Evolutionary conservation across 2,113 vertebrate species (phyloP), one percentile per base, ranked within the genome.

Genomic region (Myocastor coypus): DNA sequence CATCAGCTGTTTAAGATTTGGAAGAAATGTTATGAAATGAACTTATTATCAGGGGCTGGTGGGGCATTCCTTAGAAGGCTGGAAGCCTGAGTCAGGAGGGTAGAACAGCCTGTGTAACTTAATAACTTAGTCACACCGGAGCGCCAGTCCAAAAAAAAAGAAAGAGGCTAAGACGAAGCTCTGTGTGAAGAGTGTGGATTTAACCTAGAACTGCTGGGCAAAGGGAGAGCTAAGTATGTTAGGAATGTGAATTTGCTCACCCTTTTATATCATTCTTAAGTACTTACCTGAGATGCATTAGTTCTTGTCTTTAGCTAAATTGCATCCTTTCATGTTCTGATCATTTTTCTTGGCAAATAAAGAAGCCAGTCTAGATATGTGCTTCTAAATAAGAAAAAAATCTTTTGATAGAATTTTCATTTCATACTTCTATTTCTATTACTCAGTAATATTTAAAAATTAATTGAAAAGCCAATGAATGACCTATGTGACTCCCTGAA

Each of bases 271-370:
- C 6, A 59, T 94, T 83, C n/a, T 95, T 68, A 93, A 87, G 40
- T 61, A 71, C 50, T 81, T 73, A 52, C 63, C 75, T 61, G 57
- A 93, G n/a, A 30, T 73, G 82, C 73, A 75, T 84, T 83, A 91
- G 34, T 32, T 78, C 63, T 22, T 66, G 32, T 91, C 63, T 87
- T 94, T 83, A 42, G 24, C 46, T 90, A 77, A 93, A 81, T 94
- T 96, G 26, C 42, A 50, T 17, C 28, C 10, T 37, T 94, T 94
- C 89, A 92, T 85, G 30, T 81, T 96, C 77, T 92, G 59, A 88
- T 94, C 22, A 86, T 81, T 96, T 97, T 80, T 97, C 85, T 91
- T 93, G 59, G 16, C 75, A 94, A 86, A 22, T 87, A 11, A 40
- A 95, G 42, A 83, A 83, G 55, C 13, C 75, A 91, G n/a, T 64